Evolutionary conservation across 2,797 vertebrate genomes (phyloP).

Genomic region (Poeciliopsis turneri): DNA sequence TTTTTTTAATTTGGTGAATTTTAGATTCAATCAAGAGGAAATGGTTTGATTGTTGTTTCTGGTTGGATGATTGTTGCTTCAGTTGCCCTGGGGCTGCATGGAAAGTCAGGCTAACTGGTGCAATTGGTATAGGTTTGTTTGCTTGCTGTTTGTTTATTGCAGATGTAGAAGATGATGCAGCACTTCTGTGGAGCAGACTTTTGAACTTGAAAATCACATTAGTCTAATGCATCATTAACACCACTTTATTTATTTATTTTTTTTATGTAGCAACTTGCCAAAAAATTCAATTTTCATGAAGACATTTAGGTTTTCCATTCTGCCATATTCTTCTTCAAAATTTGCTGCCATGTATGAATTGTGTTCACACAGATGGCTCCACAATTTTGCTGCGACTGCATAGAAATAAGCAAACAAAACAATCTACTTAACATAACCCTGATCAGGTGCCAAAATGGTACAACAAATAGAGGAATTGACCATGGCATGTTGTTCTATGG

Average conservation of each 20-base stretch:
- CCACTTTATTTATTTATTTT: background rate
- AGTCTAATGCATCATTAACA: background rate
- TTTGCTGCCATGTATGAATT: background rate
- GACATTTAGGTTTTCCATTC: background rate
- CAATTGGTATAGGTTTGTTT: background rate
- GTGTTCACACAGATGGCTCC: background rate
- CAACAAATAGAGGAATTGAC: background rate
- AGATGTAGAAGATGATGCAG: background rate
- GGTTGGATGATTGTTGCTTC: background rate
- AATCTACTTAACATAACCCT: background rate
- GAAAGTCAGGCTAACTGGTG: background rate
- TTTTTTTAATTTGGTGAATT: background rate
- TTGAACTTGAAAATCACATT: background rate
- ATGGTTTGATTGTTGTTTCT: background rate
- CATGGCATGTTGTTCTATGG: background rate
- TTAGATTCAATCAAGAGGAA: background rate
- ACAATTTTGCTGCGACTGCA: background rate
- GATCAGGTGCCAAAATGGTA: background rate
- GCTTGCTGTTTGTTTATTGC: background rate
- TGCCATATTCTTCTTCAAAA: background rate
- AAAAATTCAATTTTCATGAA: background rate
- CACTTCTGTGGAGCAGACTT: background rate
- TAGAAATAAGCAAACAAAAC: background rate
- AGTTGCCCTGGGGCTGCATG: background rate
- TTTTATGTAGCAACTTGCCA: background rate